Base-by-base conservation (phyloP, 2,797 vertebrate species). In the Rhabdomys pumilio region DNA sequence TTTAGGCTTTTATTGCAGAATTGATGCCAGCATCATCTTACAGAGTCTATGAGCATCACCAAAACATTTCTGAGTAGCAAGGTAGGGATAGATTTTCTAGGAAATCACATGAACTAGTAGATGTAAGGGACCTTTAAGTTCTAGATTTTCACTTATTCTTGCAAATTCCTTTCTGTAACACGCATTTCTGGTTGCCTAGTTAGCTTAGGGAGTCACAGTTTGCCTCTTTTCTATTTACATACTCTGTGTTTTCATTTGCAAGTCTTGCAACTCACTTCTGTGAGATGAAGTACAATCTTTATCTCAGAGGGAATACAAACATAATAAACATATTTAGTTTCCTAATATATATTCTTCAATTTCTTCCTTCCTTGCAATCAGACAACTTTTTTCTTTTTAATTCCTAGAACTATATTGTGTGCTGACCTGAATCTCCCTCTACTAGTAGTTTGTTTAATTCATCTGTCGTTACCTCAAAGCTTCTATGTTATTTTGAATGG, bases 361-460 rank as follows among this genome's bases (percentile, higher is more conserved):
- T 4, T 1, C 13, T 26, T 85, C 19, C 89, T 10, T 77, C 89
- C n/a, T 72, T 84, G 38, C 10, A 86, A 80, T 26, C 7, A 26
- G 2, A 10, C 26, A 57, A 47, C 3, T 89, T 9, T 3, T 1
- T 47, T 82, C 89, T 14, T 53, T 29, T 15, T 38, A 61, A 8
- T 90, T 0, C 8, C 15, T n/a, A 47, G 47, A n/a, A 7, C 47
- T 85, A 6, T 11, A 29, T 11, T 88, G 63, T 93, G 7, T 44
- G 59, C 41, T 85, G 41, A 34, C 19, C 41, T 79, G 76, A 41
- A 11, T 69, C 95, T 87, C 89, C 79, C 96, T 85, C 94, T 97
- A 95, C 86, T 87, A 94, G 93, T 55, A n/a, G 22, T 31, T 96
- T 86, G 38, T 93, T 82, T 91, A 72, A 94, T 90, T 41, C 6